A percentile compares a stretch with the other conserved stretches of the same genome.
phyloP scores from a whole-genome alignment of 2,888 invertebrate species.

The Eueremaeus valkanovi region DNA sequence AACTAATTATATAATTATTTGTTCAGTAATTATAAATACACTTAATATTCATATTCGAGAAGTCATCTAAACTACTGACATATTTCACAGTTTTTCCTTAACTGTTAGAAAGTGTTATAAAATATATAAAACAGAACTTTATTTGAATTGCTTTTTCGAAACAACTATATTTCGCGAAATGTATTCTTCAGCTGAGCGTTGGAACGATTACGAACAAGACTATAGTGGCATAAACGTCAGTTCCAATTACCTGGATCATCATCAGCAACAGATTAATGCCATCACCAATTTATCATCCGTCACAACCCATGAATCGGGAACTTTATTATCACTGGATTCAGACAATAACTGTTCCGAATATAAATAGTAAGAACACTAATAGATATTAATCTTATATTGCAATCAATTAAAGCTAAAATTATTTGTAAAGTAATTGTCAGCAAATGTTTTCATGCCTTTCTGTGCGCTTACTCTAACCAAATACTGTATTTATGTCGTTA shows the following conservation, averaged over 20 bases:
- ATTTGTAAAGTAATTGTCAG: too few species aligned
- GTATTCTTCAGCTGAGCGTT: slow-evolving; percentile 21
- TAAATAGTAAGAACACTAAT: not conserved
- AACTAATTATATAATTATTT: not conserved
- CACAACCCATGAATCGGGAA: slow-evolving; percentile 6
- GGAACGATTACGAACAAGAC: slow-evolving; percentile 19
- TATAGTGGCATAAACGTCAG: not conserved
- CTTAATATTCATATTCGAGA: too few species aligned
- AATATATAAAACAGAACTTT: not conserved
- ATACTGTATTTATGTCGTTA: not conserved
- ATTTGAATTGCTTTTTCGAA: not conserved
- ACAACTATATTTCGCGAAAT: too few species aligned
- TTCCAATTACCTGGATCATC: not conserved
- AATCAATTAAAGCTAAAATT: too few species aligned
- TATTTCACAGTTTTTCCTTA: not conserved
- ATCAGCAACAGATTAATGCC: slow-evolving; percentile 14
- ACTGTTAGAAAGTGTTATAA: not conserved
- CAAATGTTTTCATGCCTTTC: too few species aligned
- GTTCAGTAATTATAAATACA: too few species aligned
- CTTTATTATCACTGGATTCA: slow-evolving; percentile 20
- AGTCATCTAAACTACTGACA: too few species aligned
- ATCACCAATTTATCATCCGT: not conserved
- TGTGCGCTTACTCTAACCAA: too few species aligned
- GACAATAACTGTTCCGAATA: slow-evolving; percentile 22
- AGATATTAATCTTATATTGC: too few species aligned